phyloP scores from a whole-genome alignment of 2,888 invertebrate genomes.

The Eupithecia centaureata region DNA sequence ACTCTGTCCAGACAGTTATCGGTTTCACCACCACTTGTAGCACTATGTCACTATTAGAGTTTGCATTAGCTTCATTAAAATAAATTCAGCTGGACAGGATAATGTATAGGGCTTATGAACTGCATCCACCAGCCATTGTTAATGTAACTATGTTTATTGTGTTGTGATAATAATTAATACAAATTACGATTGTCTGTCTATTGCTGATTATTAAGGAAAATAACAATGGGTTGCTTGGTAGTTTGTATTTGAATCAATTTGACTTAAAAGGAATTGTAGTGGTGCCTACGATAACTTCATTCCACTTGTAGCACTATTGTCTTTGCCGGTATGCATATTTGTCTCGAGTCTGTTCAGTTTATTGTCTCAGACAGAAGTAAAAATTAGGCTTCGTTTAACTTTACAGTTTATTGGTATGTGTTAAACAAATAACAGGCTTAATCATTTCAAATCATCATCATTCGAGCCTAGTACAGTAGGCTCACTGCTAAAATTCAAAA shows the following conservation, averaged over 20 bases:
- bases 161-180: conserved; percentile 41
- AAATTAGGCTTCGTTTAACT: neutral
- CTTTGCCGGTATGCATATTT: conserved; percentile 6
- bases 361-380: neutral
- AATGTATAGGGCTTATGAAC: conserved; percentile 47
- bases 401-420: neutral
- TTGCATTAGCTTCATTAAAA: conserved; percentile 44
- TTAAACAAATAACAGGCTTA: neutral
- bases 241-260: conserved; percentile 29
- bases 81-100: conserved; percentile 46
- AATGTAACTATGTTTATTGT: conserved; percentile 43
- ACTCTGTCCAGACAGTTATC: conserved; percentile 36
- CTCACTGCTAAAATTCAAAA: no score
- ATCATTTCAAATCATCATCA: no score
- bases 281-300: conserved; percentile 22
- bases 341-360: neutral
- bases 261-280: conserved; percentile 19
- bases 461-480: no score
- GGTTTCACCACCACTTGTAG: conserved; percentile 45
- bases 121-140: conserved; percentile 35
- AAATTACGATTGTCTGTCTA: conserved; percentile 43
- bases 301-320: conserved; percentile 19
- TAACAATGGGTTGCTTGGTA: conserved; percentile 29
- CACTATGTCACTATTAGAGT: conserved; percentile 46
- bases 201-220: conserved; percentile 37